Percentiles rank a stretch among this genome's conserved stretches.
phyloP scores from a whole-genome alignment of 2,888 invertebrate species.

The Chloroclystis v-ata region DNA sequence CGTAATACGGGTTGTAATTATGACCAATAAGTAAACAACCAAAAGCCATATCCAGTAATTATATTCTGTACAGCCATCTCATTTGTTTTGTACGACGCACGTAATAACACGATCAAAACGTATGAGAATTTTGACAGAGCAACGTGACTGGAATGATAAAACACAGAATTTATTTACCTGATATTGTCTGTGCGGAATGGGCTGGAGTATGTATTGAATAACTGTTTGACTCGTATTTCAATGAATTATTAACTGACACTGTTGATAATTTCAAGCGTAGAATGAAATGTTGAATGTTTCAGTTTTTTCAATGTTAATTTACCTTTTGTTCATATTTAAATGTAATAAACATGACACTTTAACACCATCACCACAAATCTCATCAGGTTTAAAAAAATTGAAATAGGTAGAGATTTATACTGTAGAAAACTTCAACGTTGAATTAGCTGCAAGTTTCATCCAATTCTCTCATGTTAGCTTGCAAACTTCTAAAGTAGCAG shows the following conservation, averaged over 20 bases:
- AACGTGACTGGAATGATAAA: slow-evolving; percentile 62
- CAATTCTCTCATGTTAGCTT: not conserved
- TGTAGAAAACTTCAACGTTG: not conserved
- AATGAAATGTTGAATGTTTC: no score
- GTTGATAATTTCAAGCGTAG: no score
- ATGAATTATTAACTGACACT: no score
- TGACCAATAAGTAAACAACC: no score
- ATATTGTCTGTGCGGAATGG: slow-evolving; percentile 17
- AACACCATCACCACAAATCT: no score
- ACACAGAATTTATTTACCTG: slow-evolving; percentile 40
- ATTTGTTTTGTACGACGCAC: slow-evolving; percentile 67
- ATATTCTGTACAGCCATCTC: slow-evolving; percentile 41
- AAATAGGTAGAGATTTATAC: not conserved
- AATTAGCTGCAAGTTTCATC: not conserved
- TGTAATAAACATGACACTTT: no score
- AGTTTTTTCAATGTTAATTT: no score
- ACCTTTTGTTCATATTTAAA: no score
- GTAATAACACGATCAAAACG: slow-evolving; percentile 73
- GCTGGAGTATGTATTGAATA: slow-evolving; percentile 3
- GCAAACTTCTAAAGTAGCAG: slow-evolving; percentile 3
- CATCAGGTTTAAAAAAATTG: no score
- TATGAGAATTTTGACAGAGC: slow-evolving; percentile 69
- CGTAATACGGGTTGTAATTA: no score
- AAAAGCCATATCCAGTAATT: slow-evolving; percentile 8
- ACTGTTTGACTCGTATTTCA: not conserved